phyloP scores from a whole-genome alignment of 2,888 invertebrate species.

The Pollenia angustigena region DNA sequence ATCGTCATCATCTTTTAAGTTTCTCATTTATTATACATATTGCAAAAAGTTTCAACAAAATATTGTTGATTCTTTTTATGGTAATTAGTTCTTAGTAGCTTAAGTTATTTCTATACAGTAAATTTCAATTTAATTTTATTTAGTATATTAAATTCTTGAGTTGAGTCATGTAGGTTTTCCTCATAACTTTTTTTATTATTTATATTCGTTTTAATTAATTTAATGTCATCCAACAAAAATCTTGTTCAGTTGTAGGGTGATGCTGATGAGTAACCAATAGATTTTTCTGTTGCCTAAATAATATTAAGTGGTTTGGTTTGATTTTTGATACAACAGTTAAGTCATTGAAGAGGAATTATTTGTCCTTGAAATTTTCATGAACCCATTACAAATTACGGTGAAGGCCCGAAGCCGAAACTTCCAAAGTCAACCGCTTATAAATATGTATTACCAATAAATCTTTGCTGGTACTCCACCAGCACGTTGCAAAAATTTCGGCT shows the following conservation, averaged over 20 bases:
- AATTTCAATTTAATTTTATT: neutral
- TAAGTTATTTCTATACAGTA: neutral
- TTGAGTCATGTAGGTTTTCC: constrained; percentile 56
- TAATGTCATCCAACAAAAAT: constrained; percentile 13
- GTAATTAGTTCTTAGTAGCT: constrained; percentile 47
- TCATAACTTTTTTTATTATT: constrained; percentile 23
- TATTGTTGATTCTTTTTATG: constrained; percentile 20
- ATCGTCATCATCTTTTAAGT: neutral
- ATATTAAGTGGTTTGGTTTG: too few relatives aligned
- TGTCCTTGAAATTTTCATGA: too few relatives aligned
- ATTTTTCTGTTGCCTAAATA: neutral
- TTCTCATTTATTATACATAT: constrained; percentile 20
- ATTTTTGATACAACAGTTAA: too few relatives aligned
- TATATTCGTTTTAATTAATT: neutral
- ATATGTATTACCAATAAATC: too few relatives aligned
- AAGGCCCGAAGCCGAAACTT: too few relatives aligned
- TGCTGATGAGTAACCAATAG: constrained; percentile 31
- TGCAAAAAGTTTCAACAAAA: neutral
- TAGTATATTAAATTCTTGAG: constrained; percentile 25
- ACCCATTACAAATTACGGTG: too few relatives aligned
- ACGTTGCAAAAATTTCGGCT: too few relatives aligned
- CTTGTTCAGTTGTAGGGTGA: neutral
- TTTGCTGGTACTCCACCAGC: too few relatives aligned
- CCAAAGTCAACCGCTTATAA: too few relatives aligned
- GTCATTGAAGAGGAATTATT: too few relatives aligned